Conservation (phyloP, 2,113 vertebrate species). For the Amblyornis subalaris region DNA sequence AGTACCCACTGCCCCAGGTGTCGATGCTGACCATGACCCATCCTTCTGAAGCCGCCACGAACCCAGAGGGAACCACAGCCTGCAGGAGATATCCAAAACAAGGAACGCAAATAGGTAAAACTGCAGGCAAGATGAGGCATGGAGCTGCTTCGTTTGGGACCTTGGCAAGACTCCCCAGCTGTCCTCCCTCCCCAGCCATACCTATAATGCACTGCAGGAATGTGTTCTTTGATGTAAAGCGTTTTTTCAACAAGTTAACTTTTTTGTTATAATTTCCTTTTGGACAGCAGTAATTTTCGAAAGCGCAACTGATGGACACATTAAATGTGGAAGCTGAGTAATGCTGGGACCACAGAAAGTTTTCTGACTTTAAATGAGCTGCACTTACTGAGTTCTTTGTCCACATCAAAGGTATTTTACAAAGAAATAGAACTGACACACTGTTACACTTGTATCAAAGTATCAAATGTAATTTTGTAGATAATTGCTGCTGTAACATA, state of each 20-base stretch:
- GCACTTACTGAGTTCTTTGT: neutral
- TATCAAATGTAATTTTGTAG: neutral
- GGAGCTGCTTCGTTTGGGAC: neutral
- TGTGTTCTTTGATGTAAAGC: neutral
- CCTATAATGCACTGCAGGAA: neutral
- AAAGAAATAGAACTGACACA: neutral
- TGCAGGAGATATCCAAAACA: neutral
- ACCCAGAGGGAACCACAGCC: neutral
- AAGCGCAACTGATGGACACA: neutral
- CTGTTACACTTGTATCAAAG: neutral
- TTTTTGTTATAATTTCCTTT: neutral
- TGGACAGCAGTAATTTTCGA: neutral
- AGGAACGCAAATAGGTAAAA: neutral
- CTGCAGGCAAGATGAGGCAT: neutral
- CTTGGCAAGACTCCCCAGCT: neutral
- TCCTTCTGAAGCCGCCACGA: neutral
- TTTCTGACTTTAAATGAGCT: neutral
- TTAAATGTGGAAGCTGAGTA: neutral
- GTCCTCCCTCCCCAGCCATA: neutral
- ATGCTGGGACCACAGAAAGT: neutral
- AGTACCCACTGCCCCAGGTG: neutral
- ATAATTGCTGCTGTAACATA: neutral
- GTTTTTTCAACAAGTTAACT: neutral
- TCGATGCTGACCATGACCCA: neutral
- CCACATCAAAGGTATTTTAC: neutral